Evolutionary conservation across 2,113 vertebrate genomes (phyloP).

Genomic region (Sebastes schlegelii): DNA sequence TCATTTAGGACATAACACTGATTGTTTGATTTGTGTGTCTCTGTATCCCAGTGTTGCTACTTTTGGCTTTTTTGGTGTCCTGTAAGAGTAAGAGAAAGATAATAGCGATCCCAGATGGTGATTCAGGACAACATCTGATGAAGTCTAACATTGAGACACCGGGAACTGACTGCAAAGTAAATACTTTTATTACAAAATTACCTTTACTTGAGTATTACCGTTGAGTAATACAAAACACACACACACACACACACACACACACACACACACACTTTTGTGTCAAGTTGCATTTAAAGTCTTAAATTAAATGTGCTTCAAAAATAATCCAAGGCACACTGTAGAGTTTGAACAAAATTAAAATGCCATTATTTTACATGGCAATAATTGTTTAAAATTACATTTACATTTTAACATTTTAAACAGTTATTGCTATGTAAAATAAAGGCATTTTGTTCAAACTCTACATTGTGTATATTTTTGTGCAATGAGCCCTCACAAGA

Average conservation of each 20-base stretch:
- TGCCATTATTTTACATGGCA: no score
- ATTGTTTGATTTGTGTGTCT: constrained; percentile 8
- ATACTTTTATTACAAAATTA: background rate
- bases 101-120: background rate
- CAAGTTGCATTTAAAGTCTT: no score
- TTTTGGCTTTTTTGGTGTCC: constrained; percentile 55
- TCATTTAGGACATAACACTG: background rate
- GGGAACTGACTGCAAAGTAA: constrained; percentile 77
- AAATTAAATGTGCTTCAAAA: no score
- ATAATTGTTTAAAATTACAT: no score
- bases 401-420: no score
- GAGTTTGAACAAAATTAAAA: no score
- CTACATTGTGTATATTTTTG: no score
- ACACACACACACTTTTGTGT: background rate
- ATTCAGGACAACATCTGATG: constrained; percentile 38
- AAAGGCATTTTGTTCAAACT: no score
- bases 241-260: background rate
- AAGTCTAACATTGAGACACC: constrained; percentile 62
- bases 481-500: no score
- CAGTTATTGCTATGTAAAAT: no score
- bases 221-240: background rate
- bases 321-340: no score
- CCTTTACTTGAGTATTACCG: background rate
- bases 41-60: constrained; percentile 49
- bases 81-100: constrained; percentile 30